These are phyloP conservation scores for Gallinago stenura DNA, from an alignment of 2,797 vertebrate species.

Conservation along the genomic window DNA sequence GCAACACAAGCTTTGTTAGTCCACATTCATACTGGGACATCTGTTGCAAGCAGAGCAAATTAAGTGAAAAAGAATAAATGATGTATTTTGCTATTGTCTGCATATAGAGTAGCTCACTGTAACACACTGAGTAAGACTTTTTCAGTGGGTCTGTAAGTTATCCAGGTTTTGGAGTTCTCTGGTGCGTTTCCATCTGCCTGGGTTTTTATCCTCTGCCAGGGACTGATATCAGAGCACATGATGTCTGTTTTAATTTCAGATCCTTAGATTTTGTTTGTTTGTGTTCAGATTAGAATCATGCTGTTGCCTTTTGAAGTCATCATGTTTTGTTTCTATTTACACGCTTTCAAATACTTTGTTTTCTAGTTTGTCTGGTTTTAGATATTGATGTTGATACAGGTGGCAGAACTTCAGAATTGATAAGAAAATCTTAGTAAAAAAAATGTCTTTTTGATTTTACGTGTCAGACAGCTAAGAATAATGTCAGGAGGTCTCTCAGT, in stretches of 20 bases:
- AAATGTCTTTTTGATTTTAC: background rate
- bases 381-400: background rate
- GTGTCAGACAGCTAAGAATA: background rate
- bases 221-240: background rate
- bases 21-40: background rate
- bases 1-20: background rate
- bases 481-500: background rate
- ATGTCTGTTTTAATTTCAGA: constrained; percentile 10
- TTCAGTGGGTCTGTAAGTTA: background rate
- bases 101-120: background rate
- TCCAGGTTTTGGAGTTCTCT: background rate
- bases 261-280: constrained; percentile 44
- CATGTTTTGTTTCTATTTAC: background rate
- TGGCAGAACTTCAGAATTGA: background rate
- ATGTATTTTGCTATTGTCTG: background rate
- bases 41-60: background rate
- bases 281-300: constrained; percentile 38
- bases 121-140: background rate
- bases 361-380: background rate
- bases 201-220: constrained; percentile 45
- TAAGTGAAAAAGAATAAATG: background rate
- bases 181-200: background rate
- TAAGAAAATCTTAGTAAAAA: background rate
- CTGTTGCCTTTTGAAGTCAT: constrained; percentile 49
- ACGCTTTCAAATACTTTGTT: background rate